Percentiles rank a stretch among this genome's conserved stretches.
phyloP scores from a whole-genome alignment of 2,888 invertebrate genomes.

The Asteroscopus sphinx region DNA sequence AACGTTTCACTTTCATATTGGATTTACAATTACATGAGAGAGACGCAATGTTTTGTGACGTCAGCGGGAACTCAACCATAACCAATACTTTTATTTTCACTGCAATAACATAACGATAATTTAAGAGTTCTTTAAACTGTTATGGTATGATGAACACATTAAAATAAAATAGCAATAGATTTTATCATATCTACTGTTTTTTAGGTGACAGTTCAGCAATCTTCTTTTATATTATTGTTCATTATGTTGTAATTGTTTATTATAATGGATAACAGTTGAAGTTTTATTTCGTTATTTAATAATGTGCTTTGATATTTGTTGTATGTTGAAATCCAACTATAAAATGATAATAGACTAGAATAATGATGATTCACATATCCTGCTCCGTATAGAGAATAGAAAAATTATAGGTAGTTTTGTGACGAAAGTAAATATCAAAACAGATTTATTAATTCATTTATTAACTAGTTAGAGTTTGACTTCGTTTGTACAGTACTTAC shows the following conservation, averaged over 20 bases:
- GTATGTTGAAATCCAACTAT: background rate
- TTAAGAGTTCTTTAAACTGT: too few species aligned
- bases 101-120: background rate
- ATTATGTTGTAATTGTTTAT: conserved; percentile 4
- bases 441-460: too few species aligned
- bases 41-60: conserved; percentile 32
- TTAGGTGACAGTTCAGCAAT: conserved; percentile 7
- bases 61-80: conserved; percentile 36
- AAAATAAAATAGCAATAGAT: background rate
- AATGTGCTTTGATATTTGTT: background rate
- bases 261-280: conserved; percentile 5
- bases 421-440: too few species aligned
- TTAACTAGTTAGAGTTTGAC: too few species aligned
- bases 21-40: conserved; percentile 28
- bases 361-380: too few species aligned
- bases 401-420: too few species aligned
- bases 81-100: conserved; percentile 17
- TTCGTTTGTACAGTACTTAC: too few species aligned
- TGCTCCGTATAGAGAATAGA: too few species aligned
- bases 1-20: conserved; percentile 49
- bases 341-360: too few species aligned
- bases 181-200: background rate
- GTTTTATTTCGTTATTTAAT: background rate
- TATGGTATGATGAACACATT: background rate
- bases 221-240: conserved; percentile 1